These are phyloP conservation scores for Axis porcinus DNA, from an alignment of 2,113 vertebrate genomes.

Conservation along the genomic window DNA sequence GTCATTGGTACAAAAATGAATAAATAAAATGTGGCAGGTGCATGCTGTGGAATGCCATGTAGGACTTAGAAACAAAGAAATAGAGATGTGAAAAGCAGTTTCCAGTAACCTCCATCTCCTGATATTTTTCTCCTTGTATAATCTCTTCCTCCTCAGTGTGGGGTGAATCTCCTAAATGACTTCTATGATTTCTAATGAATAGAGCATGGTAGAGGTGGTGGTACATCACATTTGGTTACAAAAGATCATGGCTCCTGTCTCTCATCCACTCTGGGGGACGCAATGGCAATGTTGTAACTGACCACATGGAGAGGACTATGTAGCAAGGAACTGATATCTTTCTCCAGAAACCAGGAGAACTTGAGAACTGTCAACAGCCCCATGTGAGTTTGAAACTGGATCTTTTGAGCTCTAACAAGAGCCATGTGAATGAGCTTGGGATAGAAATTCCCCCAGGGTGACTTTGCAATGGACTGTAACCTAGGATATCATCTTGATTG, in stretches of 20 bases:
- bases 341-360: background rate
- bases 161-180: background rate
- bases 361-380: background rate
- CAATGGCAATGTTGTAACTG: background rate
- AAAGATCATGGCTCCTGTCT: background rate
- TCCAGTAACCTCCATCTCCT: background rate
- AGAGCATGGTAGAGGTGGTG: background rate
- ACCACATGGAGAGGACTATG: background rate
- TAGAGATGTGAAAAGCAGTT: background rate
- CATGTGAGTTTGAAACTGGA: background rate
- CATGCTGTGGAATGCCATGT: background rate
- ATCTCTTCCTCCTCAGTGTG: background rate
- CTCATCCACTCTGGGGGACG: background rate
- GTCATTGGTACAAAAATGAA: background rate
- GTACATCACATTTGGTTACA: background rate
- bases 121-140: background rate
- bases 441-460: rapidly evolving
- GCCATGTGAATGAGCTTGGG: background rate
- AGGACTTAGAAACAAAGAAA: background rate
- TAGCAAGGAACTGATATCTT: background rate
- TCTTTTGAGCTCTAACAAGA: background rate
- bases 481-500: background rate
- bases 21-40: background rate
- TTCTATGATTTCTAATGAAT: background rate
- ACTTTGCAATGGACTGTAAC: background rate